Conservation (phyloP, 2,888 invertebrate genomes). For the Corythucha ciliata region DNA sequence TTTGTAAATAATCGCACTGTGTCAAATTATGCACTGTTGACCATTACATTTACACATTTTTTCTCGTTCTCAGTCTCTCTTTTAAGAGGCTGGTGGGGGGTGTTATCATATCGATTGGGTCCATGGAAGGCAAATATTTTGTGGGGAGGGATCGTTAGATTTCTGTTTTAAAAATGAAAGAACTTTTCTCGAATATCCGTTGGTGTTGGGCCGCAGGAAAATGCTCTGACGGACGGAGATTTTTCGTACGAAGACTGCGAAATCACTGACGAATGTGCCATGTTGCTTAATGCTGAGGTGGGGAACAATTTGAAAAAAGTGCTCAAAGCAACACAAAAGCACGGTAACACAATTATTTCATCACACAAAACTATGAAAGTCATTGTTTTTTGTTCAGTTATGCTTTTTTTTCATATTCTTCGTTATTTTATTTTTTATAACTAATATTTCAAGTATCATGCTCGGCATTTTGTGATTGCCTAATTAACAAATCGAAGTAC, state of each 20-base stretch:
- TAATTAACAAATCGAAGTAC: neutral
- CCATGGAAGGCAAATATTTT: no score
- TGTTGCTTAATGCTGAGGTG: constrained; percentile 49
- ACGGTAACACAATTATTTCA: constrained; percentile 22
- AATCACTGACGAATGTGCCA: constrained; percentile 63
- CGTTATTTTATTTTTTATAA: neutral
- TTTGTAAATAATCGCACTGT: no score
- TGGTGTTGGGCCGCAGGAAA: constrained; percentile 43
- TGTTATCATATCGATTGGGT: no score
- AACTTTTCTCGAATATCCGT: constrained; percentile 4
- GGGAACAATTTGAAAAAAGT: constrained; percentile 36
- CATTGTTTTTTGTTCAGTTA: constrained; percentile 4
- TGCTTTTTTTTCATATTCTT: neutral
- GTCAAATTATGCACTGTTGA: no score
- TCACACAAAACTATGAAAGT: constrained; percentile 1
- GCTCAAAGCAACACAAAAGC: constrained; percentile 32
- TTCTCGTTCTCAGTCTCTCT: no score
- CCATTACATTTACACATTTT: no score
- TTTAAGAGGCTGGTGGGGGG: no score
- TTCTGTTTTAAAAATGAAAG: constrained; percentile 12
- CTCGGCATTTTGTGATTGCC: neutral
- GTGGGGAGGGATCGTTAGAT: neutral
- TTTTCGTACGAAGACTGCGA: constrained; percentile 52
- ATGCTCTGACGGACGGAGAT: constrained; percentile 51
- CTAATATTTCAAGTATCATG: constrained; percentile 1